Evolutionary conservation across 37 sponge, comb jelly and placozoan species (phyloP).

Genomic region (Tethya wilhelma): DNA sequence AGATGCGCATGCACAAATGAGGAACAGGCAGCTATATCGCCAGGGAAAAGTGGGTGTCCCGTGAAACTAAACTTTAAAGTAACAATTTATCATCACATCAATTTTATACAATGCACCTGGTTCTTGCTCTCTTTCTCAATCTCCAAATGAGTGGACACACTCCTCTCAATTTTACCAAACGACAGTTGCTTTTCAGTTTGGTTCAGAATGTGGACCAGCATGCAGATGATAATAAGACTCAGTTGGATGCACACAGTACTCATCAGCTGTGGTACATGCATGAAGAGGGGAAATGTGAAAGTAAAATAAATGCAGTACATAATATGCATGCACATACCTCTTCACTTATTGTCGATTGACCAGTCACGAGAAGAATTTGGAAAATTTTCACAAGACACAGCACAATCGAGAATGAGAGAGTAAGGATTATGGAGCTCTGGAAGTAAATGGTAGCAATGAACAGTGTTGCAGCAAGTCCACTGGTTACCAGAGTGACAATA

Average conservation of each 20-base stretch:
- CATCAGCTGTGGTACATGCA: neutral
- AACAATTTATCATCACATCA: too few species aligned
- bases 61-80: too few species aligned
- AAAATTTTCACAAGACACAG: neutral
- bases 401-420: neutral
- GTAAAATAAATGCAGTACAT: too few species aligned
- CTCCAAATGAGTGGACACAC: constrained; percentile 18
- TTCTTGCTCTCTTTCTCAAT: constrained; percentile 29
- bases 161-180: constrained; percentile 27
- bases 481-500: neutral
- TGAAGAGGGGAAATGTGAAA: neutral
- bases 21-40: too few species aligned
- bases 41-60: too few species aligned
- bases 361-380: neutral
- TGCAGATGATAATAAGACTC: neutral
- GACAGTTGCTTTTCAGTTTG: constrained; percentile 15
- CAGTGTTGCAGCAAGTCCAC: neutral
- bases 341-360: neutral
- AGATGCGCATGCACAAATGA: too few species aligned
- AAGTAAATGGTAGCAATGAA: constrained; percentile 6
- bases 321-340: too few species aligned
- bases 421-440: neutral
- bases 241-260: neutral
- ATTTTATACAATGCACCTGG: constrained; percentile 11
- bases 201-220: constrained; percentile 18